phyloP scores from a whole-genome alignment of 2,797 vertebrate genomes.

The Xenops minutus region DNA sequence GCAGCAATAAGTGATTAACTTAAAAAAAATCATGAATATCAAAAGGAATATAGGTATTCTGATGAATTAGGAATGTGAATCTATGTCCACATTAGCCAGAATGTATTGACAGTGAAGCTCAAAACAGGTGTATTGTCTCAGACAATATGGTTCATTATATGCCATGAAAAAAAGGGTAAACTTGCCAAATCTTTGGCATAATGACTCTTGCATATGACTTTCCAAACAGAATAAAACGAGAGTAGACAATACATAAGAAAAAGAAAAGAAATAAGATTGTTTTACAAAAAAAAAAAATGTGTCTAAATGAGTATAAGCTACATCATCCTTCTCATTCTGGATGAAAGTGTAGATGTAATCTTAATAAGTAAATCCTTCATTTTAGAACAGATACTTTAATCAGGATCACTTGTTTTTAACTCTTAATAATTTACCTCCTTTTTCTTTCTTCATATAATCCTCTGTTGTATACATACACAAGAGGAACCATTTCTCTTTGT shows the following conservation, averaged over 20 bases:
- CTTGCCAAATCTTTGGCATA: neutral
- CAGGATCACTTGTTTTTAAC: neutral
- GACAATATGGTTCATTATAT: neutral
- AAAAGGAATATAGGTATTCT: neutral
- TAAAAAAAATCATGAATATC: neutral
- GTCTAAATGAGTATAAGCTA: neutral
- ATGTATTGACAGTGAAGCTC: neutral
- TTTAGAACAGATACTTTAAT: conserved; percentile 3
- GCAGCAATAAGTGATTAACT: neutral
- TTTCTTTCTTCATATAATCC: neutral
- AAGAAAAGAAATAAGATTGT: neutral
- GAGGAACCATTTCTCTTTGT: neutral
- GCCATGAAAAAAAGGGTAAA: neutral
- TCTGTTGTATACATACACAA: neutral
- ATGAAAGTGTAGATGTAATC: neutral
- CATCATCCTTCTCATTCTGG: neutral
- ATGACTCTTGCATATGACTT: neutral
- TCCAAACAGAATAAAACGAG: neutral
- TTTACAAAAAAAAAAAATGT: neutral
- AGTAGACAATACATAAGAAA: neutral
- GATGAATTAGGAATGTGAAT: neutral
- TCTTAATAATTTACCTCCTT: neutral
- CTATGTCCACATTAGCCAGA: neutral
- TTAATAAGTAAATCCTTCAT: neutral
- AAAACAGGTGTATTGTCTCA: neutral